Evolutionary conservation across 2,888 invertebrate species (phyloP), one percentile per base, ranked within the genome.

Genomic region (Eristalis arbustorum): DNA sequence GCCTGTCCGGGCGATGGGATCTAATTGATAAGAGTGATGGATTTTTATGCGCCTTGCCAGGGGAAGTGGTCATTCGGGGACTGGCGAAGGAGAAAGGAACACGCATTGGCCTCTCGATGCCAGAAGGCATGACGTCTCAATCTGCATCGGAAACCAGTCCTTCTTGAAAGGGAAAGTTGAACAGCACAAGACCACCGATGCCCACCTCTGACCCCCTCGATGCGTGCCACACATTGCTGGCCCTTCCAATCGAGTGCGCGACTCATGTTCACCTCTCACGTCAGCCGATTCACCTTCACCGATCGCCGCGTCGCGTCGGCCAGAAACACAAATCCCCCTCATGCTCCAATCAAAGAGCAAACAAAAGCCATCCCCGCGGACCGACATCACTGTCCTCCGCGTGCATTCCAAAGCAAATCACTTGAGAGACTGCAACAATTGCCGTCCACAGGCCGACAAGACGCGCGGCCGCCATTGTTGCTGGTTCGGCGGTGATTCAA

Each of bases 401-500:
- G 8, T 40, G 71, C 37, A 71, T 71, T 61, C 71, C 71, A 14
- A 40, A 61, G 34, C 49, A 61, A 71, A 49, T 61, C 71, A 62
- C 71, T 71, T n/a, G 22, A 23, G 59, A 34, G 23, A 28, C 61
- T 62, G 59, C 37, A 31, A 13, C 59, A 59, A 72, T 11, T 40
- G 11, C 25, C 57, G 49, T 6, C 49, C 34, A 4, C 34, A 5
- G 34, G 10, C n/a, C 49, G 42, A n/a, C 42, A 4, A 14, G 42
- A n/a, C n/a, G n/a, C n/a, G 40, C 56, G 34, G 56, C 34, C 18
- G 42, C 72, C 49, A 79, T 73, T 84, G 81, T 77, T 76, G 59
- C 81, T 37, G 68, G 76, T 40, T 69, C 49, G 42, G 72, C 81
- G 77, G 73, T 77, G 84, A 85, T 85, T 81, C 77, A 73, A 85